Base-by-base conservation (phyloP, 1,140 invertebrate genomes). In the Polypedilum vanderplanki region DNA sequence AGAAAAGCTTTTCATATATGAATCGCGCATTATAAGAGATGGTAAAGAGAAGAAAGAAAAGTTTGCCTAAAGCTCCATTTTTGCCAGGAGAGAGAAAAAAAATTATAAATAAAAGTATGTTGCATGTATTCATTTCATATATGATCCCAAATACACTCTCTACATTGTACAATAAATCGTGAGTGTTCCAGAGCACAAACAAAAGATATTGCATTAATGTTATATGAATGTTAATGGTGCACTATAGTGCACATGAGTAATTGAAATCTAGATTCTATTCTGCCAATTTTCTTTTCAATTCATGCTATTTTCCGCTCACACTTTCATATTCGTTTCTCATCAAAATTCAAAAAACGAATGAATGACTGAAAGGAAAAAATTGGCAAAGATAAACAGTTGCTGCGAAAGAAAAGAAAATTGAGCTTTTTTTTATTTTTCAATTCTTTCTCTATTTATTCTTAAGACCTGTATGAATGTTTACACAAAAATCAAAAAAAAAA, bases 381-480 rank as follows among this genome's bases (percentile, higher is more conserved):
- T n/a, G 46, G 46, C 46, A 57, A 12, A n/a, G 7, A 46, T n/a
- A n/a, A n/a, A n/a, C n/a, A n/a, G 24, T 33, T 3, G 24, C 24
- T 1, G 8, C 18, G 10, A 70, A 70, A 7, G 17, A 67, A 70
- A 70, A 70, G 17, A 18, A 9, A 70, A 22, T 0, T 18, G 46
- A 57, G 46, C 12, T 57, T 57, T 57, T 15, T 4, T 15, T 57
- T 4, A 70, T 20, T n/a, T 67, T 67, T 15, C 15, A 70, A 20
- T 22, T 70, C 17, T 20, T 70, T 22, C 65, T 70, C 18, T 67
- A 67, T 70, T 20, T 70, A 20, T 22, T 70, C 17, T 20, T 22
- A 70, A 70, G 46, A 70, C 65, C 65, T 70, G 65, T 70, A 70
- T 70, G 65, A 70, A 70, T 70, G 65, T 70, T 18, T 20, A 70